A percentile compares a stretch with the other conserved stretches of the same genome.
These are phyloP conservation scores for Crocallis elinguaria DNA, from an alignment of 2,888 invertebrate genomes.

Conservation along the genomic window DNA sequence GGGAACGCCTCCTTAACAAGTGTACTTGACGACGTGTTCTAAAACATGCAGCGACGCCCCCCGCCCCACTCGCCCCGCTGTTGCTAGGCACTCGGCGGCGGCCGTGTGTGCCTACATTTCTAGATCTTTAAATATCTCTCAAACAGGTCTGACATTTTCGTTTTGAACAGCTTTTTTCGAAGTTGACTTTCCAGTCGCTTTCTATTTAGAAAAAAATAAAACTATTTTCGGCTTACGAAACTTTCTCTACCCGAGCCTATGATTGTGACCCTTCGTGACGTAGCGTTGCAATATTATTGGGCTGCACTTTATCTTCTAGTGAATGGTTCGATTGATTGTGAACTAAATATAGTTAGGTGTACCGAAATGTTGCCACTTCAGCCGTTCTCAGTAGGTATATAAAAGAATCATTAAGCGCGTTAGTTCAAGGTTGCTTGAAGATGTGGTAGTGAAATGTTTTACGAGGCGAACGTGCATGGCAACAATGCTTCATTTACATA, in stretches of 20 bases:
- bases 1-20: constrained; percentile 35
- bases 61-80: constrained; percentile 14
- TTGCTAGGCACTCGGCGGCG: constrained; percentile 28
- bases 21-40: constrained; percentile 16
- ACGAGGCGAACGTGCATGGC: constrained; percentile 59
- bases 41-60: constrained; percentile 21
- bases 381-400: constrained; percentile 39
- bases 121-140: constrained; percentile 14
- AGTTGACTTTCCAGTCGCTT: constrained; percentile 22
- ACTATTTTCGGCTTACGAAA: constrained; percentile 14
- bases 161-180: constrained; percentile 19
- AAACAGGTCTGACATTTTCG: constrained; percentile 19
- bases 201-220: constrained; percentile 21
- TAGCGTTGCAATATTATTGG: constrained; percentile 36
- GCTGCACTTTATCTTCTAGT: no score
- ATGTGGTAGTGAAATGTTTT: constrained; percentile 55
- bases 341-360: no score
- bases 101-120: constrained; percentile 3
- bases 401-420: constrained; percentile 41
- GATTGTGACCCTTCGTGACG: constrained; percentile 28
- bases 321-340: no score
- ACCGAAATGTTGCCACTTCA: no score
- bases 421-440: constrained; percentile 52
- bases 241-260: constrained; percentile 23
- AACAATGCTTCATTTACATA: constrained; percentile 73